A percentile compares a stretch with the other conserved stretches of the same genome.
Conservation (phyloP, 2,113 vertebrate species). For the Poeciliopsis turrubarensis region DNA sequence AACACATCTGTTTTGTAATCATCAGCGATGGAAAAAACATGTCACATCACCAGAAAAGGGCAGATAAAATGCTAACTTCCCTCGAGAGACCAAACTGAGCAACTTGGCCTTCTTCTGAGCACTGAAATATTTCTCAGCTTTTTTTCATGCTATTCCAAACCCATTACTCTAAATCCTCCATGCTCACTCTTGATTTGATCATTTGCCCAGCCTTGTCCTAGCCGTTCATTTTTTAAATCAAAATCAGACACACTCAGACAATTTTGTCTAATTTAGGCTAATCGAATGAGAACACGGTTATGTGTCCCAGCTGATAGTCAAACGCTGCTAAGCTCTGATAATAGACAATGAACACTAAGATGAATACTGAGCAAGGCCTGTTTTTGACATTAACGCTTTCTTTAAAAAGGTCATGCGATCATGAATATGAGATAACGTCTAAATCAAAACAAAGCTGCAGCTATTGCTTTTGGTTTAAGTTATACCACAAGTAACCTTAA, state of each 20-base stretch:
- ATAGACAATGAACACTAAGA: conserved; percentile 13
- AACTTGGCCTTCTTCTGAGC: conserved; percentile 16
- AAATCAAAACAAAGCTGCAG: neutral
- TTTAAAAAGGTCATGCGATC: neutral
- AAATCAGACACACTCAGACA: conserved; percentile 32
- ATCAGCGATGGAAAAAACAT: conserved; percentile 22
- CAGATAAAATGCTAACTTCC: conserved; percentile 33
- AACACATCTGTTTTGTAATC: conserved; percentile 38
- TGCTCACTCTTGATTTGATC: conserved; percentile 36
- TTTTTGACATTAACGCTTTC: conserved; percentile 9
- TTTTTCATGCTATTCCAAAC: conserved; percentile 18
- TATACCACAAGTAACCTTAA: neutral
- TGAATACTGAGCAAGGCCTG: neutral
- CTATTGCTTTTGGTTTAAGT: neutral
- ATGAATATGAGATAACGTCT: neutral
- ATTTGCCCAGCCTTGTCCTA: conserved; percentile 27
- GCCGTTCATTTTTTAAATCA: conserved; percentile 43
- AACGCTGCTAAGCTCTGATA: conserved; percentile 15
- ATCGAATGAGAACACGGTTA: conserved; percentile 25
- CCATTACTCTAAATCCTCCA: conserved; percentile 25
- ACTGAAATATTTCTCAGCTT: conserved; percentile 31
- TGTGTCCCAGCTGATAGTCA: conserved; percentile 2
- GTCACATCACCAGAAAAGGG: conserved; percentile 27
- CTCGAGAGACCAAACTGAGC: conserved; percentile 25
- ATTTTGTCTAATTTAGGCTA: conserved; percentile 19